Percentiles rank a stretch among this genome's conserved stretches.
Conservation (phyloP, 2,113 vertebrate genomes). For the Cacatua alba region DNA sequence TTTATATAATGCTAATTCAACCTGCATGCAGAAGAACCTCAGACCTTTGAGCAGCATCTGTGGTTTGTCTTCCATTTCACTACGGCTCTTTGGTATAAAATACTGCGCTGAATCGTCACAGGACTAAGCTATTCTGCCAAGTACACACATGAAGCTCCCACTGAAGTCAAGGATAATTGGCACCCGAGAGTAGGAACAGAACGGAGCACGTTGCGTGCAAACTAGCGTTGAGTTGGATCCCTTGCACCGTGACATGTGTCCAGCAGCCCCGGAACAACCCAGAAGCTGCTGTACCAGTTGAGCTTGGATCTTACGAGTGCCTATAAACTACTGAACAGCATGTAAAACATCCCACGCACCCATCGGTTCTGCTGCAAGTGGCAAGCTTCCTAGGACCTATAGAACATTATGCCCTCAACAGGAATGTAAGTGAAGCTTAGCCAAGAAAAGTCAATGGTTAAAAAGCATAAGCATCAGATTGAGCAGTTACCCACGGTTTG, state of each 20-base stretch:
- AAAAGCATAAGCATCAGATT: background rate
- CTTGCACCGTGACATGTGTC: conserved; percentile 1
- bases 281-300: background rate
- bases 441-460: background rate
- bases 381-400: conserved; percentile 11
- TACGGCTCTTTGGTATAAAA: background rate
- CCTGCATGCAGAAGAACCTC: background rate
- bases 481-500: background rate
- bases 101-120: background rate
- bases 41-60: background rate
- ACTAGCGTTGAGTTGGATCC: background rate
- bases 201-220: background rate
- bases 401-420: background rate
- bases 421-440: background rate
- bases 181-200: conserved; percentile 1
- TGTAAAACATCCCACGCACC: background rate
- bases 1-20: background rate
- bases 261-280: conserved; percentile 28
- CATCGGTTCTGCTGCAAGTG: background rate
- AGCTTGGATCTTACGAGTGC: background rate
- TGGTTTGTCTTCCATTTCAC: background rate
- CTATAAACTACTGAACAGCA: background rate
- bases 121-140: conserved; percentile 27
- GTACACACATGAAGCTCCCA: conserved; percentile 25
- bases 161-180: conserved; percentile 35